Percentiles rank a stretch among this genome's conserved stretches.
Evolutionary conservation across 2,113 vertebrate species (phyloP).

Genomic region (Colinus virginianus): DNA sequence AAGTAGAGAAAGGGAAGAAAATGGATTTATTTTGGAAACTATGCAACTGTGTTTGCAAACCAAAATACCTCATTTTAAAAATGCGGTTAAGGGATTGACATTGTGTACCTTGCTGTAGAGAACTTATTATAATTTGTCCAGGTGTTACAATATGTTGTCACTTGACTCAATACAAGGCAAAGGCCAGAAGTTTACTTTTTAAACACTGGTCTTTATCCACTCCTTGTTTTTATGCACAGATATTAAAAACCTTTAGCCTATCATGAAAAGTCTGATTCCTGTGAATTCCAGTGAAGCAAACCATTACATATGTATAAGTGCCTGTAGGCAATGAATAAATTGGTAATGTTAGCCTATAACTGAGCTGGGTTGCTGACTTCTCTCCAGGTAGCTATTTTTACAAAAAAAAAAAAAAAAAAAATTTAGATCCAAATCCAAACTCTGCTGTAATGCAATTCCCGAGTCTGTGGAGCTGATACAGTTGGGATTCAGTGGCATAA

Average conservation of each 20-base stretch:
- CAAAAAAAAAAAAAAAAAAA: background rate
- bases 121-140: background rate
- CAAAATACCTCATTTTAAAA: background rate
- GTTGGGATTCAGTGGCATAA: background rate
- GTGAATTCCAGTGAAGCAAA: background rate
- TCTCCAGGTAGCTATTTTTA: background rate
- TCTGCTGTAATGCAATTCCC: background rate
- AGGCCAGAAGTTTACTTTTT: background rate
- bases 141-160: background rate
- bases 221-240: background rate
- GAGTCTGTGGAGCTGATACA: background rate
- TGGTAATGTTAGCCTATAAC: background rate
- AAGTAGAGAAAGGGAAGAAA: background rate
- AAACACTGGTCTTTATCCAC: background rate
- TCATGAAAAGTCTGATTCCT: background rate
- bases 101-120: background rate
- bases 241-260: background rate
- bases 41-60: background rate
- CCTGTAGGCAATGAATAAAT: background rate
- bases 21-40: background rate
- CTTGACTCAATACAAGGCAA: background rate
- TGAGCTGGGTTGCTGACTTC: background rate
- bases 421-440: background rate
- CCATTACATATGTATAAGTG: background rate
- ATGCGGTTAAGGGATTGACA: background rate